Conservation (phyloP, 2,113 vertebrate species). For the Odontophorus gujanensis region DNA sequence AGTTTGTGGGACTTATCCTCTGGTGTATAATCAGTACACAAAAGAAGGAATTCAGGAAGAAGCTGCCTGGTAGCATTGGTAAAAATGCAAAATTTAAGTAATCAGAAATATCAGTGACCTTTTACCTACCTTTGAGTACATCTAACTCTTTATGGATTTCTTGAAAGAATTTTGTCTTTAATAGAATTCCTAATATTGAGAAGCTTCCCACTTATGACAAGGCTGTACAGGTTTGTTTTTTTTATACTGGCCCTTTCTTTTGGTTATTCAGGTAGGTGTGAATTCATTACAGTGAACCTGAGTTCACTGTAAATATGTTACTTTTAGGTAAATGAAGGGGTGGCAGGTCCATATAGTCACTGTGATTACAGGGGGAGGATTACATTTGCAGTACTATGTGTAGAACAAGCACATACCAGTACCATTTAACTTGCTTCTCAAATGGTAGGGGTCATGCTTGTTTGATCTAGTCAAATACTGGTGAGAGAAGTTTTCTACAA, state of each 20-base stretch:
- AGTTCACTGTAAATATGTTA: neutral
- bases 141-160: neutral
- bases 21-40: neutral
- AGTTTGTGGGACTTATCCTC: neutral
- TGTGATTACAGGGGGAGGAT: fast-evolving
- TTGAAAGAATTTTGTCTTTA: neutral
- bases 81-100: neutral
- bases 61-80: neutral
- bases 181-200: neutral
- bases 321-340: neutral
- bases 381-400: neutral
- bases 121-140: neutral
- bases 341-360: neutral
- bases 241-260: neutral
- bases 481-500: neutral
- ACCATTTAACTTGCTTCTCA: neutral
- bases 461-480: neutral
- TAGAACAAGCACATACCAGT: neutral
- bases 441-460: neutral
- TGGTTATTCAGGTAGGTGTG: neutral
- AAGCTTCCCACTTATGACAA: neutral
- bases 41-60: neutral
- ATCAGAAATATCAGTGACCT: neutral
- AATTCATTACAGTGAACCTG: neutral
- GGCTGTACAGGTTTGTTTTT: neutral